Evolutionary conservation across 2,113 vertebrate species (phyloP).

Genomic region (Cranoglanis bouderius): DNA sequence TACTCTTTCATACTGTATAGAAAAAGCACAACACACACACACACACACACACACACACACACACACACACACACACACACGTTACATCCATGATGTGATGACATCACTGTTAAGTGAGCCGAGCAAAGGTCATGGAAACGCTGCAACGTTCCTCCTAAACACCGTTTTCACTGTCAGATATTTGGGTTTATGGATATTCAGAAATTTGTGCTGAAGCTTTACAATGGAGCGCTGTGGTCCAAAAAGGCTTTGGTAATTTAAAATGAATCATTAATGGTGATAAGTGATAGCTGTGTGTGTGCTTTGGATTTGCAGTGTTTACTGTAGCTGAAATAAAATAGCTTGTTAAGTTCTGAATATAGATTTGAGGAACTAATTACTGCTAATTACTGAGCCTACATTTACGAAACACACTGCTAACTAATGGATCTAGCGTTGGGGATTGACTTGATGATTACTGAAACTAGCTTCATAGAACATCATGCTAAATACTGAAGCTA

Average conservation of each 20-base stretch:
- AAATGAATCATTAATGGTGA: neutral
- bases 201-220: conserved; percentile 58
- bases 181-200: conserved; percentile 57
- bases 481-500: neutral
- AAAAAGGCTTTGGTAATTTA: conserved; percentile 57
- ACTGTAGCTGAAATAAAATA: neutral
- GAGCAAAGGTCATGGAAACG: conserved; percentile 63
- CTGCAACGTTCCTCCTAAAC: neutral
- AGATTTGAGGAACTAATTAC: neutral
- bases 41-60: conserved; percentile 1
- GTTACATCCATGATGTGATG: conserved; percentile 3
- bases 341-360: neutral
- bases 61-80: conserved; percentile 6
- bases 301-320: neutral
- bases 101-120: conserved; percentile 46
- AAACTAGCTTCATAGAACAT: neutral
- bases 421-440: neutral
- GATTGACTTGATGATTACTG: neutral
- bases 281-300: neutral
- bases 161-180: neutral
- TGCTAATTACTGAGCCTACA: neutral
- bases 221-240: conserved; percentile 37
- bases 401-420: neutral
- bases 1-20: neutral
- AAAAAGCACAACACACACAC: neutral